phyloP scores from a whole-genome alignment of 2,113 vertebrate species.

The Passer domesticus region DNA sequence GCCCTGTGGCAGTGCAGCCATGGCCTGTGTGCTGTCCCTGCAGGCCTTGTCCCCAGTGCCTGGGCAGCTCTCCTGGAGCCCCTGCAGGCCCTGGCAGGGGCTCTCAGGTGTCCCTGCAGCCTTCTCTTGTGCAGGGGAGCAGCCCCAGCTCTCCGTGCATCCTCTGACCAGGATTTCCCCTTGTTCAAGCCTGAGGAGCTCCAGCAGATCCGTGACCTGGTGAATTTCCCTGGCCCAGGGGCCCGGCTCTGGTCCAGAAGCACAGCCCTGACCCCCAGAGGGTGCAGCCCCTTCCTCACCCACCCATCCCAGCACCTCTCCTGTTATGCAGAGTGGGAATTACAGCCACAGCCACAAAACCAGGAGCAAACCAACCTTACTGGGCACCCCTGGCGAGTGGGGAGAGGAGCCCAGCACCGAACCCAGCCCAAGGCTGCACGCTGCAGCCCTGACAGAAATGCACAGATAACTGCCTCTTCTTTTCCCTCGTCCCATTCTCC shows the following conservation, averaged over 20 bases:
- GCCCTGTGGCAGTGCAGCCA: neutral
- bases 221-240: accelerated
- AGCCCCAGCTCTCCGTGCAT: accelerated
- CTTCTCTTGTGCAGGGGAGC: neutral
- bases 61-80: neutral
- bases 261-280: accelerated
- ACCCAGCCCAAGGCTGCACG: accelerated
- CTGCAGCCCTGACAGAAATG: neutral
- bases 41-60: neutral
- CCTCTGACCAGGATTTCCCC: neutral
- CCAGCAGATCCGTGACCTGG: accelerated
- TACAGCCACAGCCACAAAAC: neutral
- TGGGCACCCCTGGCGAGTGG: accelerated
- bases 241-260: neutral
- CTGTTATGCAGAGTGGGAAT: neutral
- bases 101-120: neutral
- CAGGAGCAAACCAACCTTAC: neutral
- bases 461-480: too few relatives aligned
- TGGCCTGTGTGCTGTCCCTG: neutral
- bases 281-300: neutral
- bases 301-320: accelerated
- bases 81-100: neutral
- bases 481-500: neutral
- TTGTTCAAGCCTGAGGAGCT: neutral
- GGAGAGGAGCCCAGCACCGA: neutral